Evolutionary conservation across 2,888 invertebrate genomes (phyloP).

Genomic region (Ophion slaviceki): DNA sequence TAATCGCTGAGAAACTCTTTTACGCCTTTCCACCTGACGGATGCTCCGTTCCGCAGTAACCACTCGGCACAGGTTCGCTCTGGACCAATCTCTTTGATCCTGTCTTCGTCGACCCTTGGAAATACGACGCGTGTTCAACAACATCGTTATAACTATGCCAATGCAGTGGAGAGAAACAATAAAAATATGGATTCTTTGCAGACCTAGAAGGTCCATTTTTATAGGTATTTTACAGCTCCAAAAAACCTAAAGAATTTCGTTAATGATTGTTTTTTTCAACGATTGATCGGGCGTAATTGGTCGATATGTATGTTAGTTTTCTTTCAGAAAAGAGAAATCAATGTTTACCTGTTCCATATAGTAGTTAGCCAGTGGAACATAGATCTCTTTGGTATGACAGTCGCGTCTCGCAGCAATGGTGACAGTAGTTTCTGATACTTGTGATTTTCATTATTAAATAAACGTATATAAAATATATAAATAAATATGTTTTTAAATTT

Average conservation of each 20-base stretch:
- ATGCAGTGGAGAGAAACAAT: slow-evolving; percentile 11
- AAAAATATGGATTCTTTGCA: not conserved
- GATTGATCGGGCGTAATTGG: not conserved
- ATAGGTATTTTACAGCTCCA: not conserved
- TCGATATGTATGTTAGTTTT: not conserved
- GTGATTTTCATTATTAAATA: not conserved
- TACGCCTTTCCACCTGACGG: slow-evolving; percentile 88
- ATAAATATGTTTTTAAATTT: not conserved
- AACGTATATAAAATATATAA: not conserved
- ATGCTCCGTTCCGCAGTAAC: slow-evolving; percentile 95
- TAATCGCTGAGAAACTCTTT: slow-evolving; percentile 88
- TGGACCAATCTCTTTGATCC: slow-evolving; percentile 91
- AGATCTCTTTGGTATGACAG: slow-evolving; percentile 58
- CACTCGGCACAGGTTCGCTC: slow-evolving; percentile 98
- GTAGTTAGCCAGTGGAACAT: slow-evolving; percentile 74
- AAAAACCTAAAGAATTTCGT: not conserved
- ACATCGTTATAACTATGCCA: not conserved
- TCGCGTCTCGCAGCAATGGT: slow-evolving; percentile 17
- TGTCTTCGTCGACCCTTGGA: slow-evolving; percentile 86
- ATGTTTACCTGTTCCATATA: slow-evolving; percentile 74
- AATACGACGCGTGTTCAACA: slow-evolving; percentile 12
- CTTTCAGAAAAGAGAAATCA: slow-evolving; percentile 12
- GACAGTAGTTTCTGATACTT: slow-evolving; percentile 39
- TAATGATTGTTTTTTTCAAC: not conserved
- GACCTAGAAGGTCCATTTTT: not conserved